Percentiles rank a stretch among this genome's conserved stretches.
Evolutionary conservation across 2,797 vertebrate genomes (phyloP).

Genomic region (Diplodus puntazzo): DNA sequence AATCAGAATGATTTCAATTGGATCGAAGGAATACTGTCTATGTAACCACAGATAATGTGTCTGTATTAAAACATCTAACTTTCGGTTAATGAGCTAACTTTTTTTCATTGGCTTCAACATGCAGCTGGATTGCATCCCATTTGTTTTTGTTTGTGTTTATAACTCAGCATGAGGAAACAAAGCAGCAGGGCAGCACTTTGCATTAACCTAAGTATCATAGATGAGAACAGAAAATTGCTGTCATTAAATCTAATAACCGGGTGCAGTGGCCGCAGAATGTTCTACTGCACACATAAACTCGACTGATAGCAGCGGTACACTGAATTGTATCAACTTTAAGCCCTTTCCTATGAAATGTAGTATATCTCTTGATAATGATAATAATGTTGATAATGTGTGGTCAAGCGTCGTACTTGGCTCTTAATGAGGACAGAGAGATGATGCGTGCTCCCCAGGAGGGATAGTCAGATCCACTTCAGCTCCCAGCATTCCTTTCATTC

Average conservation of each 20-base stretch:
- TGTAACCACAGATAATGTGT: background rate
- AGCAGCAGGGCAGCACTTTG: conserved; percentile 55
- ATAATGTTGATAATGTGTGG: conserved; percentile 58
- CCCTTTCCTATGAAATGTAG: conserved; percentile 27
- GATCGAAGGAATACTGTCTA: too few species aligned
- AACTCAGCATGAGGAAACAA: conserved; percentile 48
- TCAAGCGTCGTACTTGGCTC: conserved; percentile 75
- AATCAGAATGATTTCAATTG: too few species aligned
- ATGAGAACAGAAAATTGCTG: conserved; percentile 69
- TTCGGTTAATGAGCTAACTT: background rate
- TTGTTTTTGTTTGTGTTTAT: conserved; percentile 68
- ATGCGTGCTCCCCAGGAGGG: conserved; percentile 24
- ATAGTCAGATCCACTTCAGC: conserved; percentile 36
- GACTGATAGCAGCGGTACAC: conserved; percentile 25
- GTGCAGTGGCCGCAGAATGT: conserved; percentile 58
- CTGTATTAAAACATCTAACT: background rate
- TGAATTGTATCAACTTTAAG: conserved; percentile 60
- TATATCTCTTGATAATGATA: too few species aligned
- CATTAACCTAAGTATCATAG: conserved; percentile 53
- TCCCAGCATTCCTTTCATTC: conserved; percentile 81
- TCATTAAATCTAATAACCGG: conserved; percentile 70
- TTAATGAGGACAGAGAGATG: conserved; percentile 52
- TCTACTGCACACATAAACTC: conserved; percentile 52
- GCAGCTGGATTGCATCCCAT: conserved; percentile 22
- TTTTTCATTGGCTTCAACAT: conserved; percentile 21